Evolutionary conservation across 2,888 invertebrate genomes (phyloP).

Genomic region (Sceliomorpha sp.): DNA sequence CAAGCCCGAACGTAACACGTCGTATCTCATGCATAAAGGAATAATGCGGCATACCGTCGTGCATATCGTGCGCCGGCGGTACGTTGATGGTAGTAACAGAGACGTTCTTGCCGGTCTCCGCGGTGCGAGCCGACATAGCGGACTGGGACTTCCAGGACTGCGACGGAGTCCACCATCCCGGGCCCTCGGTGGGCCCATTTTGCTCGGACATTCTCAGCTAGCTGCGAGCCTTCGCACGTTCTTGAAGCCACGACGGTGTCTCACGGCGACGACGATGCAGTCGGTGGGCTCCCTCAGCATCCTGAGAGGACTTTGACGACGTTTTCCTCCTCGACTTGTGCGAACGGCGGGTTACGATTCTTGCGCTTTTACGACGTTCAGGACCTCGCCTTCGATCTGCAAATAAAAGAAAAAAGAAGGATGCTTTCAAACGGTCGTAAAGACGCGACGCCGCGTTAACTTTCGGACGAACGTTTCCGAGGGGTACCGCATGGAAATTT

Average conservation of each 20-base stretch:
- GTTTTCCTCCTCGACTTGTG: slow-evolving; percentile 18
- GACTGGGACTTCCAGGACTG: slow-evolving; percentile 73
- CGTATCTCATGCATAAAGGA: too few species aligned
- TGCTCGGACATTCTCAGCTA: slow-evolving; percentile 79
- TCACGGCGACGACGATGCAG: slow-evolving; percentile 36
- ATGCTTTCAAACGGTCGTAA: too few species aligned
- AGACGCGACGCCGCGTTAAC: too few species aligned
- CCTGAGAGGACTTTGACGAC: slow-evolving; percentile 65
- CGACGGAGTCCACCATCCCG: slow-evolving; percentile 74
- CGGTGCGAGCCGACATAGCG: slow-evolving; percentile 52
- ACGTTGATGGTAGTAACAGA: slow-evolving; percentile 92
- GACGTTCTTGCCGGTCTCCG: slow-evolving; percentile 83
- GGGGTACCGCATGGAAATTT: too few species aligned
- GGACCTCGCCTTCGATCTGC: slow-evolving; percentile 29
- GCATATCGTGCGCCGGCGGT: slow-evolving; percentile 83
- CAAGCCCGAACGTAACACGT: too few species aligned
- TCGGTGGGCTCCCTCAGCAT: slow-evolving; percentile 70
- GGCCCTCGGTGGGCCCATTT: slow-evolving; percentile 76
- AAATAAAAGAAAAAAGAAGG: too few species aligned
- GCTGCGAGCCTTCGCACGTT: slow-evolving; percentile 57
- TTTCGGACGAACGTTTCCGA: too few species aligned
- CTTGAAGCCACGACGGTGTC: slow-evolving; percentile 48
- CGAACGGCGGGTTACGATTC: slow-evolving; percentile 7
- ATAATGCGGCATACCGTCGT: slow-evolving; percentile 82
- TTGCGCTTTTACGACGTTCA: slow-evolving; percentile 9